Conservation (phyloP, 2,797 vertebrate genomes). For the Pangasius sanitwongsei region DNA sequence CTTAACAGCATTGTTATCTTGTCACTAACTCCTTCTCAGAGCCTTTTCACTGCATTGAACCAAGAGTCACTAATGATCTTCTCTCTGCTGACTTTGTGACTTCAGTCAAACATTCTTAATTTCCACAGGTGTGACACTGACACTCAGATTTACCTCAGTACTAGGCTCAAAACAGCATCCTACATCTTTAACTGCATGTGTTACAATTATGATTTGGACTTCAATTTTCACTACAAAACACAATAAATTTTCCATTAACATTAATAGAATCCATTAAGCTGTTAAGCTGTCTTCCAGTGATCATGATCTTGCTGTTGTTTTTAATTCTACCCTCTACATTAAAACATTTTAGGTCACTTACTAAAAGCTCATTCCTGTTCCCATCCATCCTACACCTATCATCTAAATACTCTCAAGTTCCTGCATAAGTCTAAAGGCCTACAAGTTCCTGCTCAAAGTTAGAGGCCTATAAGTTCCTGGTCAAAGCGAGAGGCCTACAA, state of each 20-base stretch:
- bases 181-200: background rate
- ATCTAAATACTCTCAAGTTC: background rate
- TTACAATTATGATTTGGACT: background rate
- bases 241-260: background rate
- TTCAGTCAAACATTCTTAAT: background rate
- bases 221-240: background rate
- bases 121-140: background rate
- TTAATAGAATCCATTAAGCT: background rate
- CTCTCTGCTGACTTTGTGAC: background rate
- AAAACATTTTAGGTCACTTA: background rate
- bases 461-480: background rate
- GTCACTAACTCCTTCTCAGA: background rate
- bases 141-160: background rate
- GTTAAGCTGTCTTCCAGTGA: background rate
- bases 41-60: background rate
- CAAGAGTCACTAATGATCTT: background rate
- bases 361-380: background rate
- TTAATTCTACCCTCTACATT: background rate
- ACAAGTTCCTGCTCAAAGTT: background rate
- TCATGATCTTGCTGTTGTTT: background rate
- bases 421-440: background rate
- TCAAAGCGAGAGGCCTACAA: background rate
- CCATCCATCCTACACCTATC: background rate
- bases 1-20: background rate
- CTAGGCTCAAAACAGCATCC: background rate